These are phyloP conservation scores for Sminthopsis crassicaudata DNA, from an alignment of 2,113 vertebrate genomes.

Conservation along the genomic window DNA sequence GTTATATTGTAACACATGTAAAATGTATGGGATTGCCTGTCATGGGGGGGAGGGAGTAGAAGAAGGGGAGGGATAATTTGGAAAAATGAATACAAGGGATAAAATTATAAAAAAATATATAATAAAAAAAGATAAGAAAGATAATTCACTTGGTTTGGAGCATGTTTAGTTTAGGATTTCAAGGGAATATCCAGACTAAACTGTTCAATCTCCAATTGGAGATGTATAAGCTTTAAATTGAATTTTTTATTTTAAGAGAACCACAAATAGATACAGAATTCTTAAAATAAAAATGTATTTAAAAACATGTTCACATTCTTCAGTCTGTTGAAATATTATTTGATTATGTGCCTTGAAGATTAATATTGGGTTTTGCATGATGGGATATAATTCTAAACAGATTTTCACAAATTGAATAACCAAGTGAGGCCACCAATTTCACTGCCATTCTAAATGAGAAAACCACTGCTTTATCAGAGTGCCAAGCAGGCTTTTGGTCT, in stretches of 20 bases:
- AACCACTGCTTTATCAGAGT: background rate
- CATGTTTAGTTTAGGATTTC: background rate
- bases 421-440: background rate
- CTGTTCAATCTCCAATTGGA: background rate
- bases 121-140: background rate
- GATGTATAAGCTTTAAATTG: background rate
- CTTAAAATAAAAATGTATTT: background rate
- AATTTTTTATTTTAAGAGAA: background rate
- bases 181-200: background rate
- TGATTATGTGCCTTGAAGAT: background rate
- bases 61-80: too few relatives aligned
- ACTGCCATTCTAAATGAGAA: background rate
- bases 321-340: background rate
- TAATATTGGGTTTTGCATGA: background rate
- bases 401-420: conserved; percentile 6
- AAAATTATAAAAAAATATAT: too few relatives aligned
- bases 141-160: background rate
- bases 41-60: too few relatives aligned
- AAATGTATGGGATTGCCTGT: too few relatives aligned
- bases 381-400: background rate
- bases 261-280: background rate
- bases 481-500: conserved; percentile 1
- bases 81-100: too few relatives aligned
- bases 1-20: too few relatives aligned
- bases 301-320: background rate